Percentiles rank a stretch among this genome's conserved stretches.
Evolutionary conservation across 2,888 invertebrate species (phyloP).

Genomic region (Cosmia trapezina): DNA sequence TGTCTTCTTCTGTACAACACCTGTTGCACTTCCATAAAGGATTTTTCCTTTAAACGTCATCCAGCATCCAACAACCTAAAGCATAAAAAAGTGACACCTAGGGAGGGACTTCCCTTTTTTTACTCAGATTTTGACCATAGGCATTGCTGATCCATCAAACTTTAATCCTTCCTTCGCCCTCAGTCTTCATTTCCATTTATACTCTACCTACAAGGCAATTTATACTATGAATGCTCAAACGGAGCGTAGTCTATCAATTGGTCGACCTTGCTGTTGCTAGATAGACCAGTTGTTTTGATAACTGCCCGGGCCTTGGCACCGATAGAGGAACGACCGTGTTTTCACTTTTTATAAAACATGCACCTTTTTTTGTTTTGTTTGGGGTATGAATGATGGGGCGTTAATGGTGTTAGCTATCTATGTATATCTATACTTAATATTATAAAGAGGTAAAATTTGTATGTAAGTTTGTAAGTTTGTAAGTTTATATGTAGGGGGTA

Average conservation of each 20-base stretch:
- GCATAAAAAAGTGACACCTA: no score
- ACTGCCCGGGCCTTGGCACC: conserved; percentile 60
- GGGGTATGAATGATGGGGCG: not conserved
- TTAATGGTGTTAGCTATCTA: conserved; percentile 1
- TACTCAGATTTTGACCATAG: no score
- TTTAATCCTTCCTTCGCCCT: not conserved
- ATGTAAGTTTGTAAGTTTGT: no score
- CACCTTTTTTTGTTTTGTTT: conserved; percentile 42
- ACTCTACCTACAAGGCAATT: conserved; percentile 30
- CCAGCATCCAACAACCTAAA: no score
- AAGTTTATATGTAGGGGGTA: no score
- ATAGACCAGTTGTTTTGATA: conserved; percentile 65
- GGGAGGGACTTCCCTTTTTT: no score
- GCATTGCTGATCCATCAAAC: conserved; percentile 30
- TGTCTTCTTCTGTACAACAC: no score
- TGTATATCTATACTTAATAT: no score
- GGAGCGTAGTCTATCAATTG: conserved; percentile 49
- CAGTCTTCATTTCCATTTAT: conserved; percentile 14
- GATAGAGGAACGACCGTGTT: conserved; percentile 55
- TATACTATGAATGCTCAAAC: conserved; percentile 39
- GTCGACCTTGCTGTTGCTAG: conserved; percentile 52
- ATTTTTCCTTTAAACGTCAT: no score
- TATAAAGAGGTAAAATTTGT: no score
- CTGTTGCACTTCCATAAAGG: no score
- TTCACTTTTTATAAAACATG: conserved; percentile 61